A percentile compares a stretch with the other conserved stretches of the same genome.
Evolutionary conservation across 1,140 invertebrate genomes (phyloP).

Genomic region (Bactericera cockerelli): DNA sequence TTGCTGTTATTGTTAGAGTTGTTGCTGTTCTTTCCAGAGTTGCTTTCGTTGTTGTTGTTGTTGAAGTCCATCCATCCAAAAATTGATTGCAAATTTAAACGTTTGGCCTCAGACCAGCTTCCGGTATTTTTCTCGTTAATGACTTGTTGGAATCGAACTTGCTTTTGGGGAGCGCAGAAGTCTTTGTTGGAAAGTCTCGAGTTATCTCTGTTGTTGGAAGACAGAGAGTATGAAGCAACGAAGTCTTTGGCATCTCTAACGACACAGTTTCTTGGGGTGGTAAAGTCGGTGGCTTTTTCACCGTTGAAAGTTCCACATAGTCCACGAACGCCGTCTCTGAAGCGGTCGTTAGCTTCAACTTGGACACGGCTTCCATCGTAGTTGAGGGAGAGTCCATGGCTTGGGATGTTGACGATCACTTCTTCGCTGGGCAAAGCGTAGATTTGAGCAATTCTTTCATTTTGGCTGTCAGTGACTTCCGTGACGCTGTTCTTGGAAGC

Average conservation of each 20-base stretch:
- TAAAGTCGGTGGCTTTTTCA: constrained; percentile 37
- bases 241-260: constrained; percentile 35
- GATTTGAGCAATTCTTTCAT: constrained; percentile 32
- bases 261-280: constrained; percentile 37
- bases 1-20: background rate
- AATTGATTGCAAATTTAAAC: background rate
- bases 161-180: constrained; percentile 27
- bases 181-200: constrained; percentile 23
- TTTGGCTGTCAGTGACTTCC: constrained; percentile 22
- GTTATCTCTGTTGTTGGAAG: constrained; percentile 29
- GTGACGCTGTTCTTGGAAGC: constrained; percentile 19
- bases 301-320: constrained; percentile 46
- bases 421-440: constrained; percentile 33
- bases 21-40: constrained; percentile 9
- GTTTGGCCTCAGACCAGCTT: background rate
- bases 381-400: constrained; percentile 32
- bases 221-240: constrained; percentile 36
- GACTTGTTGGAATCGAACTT: constrained; percentile 22
- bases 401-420: constrained; percentile 32
- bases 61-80: constrained; percentile 8
- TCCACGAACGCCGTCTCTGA: constrained; percentile 37
- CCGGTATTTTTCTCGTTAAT: constrained; percentile 30
- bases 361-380: constrained; percentile 37
- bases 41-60: constrained; percentile 16
- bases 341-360: constrained; percentile 28